Percentiles rank a stretch among this genome's conserved stretches.
phyloP scores from a whole-genome alignment of 2,797 vertebrate species.

The Heterohyrax brucei region DNA sequence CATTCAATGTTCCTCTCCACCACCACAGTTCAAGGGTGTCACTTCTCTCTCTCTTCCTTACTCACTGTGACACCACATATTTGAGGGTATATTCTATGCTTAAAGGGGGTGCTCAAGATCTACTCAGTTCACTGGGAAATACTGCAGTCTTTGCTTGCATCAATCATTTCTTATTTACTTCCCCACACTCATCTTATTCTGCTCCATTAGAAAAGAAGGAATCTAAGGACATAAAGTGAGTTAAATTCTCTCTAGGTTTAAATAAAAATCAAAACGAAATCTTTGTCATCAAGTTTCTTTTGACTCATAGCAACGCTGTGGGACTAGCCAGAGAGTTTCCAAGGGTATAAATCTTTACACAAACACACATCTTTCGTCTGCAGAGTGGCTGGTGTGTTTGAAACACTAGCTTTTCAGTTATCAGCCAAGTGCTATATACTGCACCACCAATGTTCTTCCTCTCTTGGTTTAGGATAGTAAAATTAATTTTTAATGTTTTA shows the following conservation, averaged over 20 bases:
- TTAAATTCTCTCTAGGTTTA: neutral
- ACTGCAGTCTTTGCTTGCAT: neutral
- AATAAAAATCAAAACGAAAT: too few relatives aligned
- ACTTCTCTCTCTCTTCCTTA: too few relatives aligned
- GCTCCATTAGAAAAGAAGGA: neutral
- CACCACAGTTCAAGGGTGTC: too few relatives aligned
- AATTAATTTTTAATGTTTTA: slow-evolving; percentile 34
- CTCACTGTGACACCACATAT: neutral
- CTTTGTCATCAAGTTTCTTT: too few relatives aligned
- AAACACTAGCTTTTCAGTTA: too few relatives aligned
- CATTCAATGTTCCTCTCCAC: too few relatives aligned
- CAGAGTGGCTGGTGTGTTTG: too few relatives aligned
- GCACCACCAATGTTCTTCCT: neutral
- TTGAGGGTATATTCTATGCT: neutral
- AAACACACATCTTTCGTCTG: too few relatives aligned
- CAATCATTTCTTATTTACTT: neutral
- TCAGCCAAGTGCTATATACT: too few relatives aligned
- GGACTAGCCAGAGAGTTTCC: too few relatives aligned
- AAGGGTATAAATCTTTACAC: too few relatives aligned
- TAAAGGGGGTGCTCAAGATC: neutral
- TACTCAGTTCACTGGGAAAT: neutral
- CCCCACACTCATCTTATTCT: neutral
- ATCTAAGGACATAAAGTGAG: neutral
- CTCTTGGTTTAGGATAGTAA: neutral
- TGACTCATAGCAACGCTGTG: too few relatives aligned